Percentiles rank a stretch among this genome's conserved stretches.
Conservation (phyloP, 2,797 vertebrate species). For the Bradypodion pumilum region DNA sequence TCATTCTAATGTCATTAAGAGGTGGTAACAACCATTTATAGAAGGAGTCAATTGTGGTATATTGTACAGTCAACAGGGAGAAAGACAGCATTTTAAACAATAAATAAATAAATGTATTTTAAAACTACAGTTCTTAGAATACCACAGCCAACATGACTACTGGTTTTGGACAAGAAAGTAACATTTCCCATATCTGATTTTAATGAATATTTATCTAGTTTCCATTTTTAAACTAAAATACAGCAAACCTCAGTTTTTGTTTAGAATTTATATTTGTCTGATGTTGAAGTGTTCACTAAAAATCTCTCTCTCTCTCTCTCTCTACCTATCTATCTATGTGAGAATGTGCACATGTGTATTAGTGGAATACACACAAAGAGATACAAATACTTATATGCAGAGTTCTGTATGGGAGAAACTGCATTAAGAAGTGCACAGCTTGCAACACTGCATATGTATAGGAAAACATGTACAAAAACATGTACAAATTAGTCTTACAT, state of each 20-base stretch:
- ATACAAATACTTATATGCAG: neutral
- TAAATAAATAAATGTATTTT: too few relatives aligned
- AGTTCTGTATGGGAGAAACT: neutral
- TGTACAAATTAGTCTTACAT: neutral
- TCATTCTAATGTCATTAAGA: neutral
- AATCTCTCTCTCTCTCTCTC: too few relatives aligned
- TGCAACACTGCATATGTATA: neutral
- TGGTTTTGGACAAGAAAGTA: too few relatives aligned
- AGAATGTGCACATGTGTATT: neutral
- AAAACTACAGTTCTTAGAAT: too few relatives aligned
- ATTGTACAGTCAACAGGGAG: neutral
- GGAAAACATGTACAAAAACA: too few relatives aligned
- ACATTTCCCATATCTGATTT: too few relatives aligned
- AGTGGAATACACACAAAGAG: neutral
- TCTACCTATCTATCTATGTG: too few relatives aligned
- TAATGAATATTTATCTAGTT: neutral
- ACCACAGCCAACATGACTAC: too few relatives aligned
- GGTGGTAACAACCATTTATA: neutral
- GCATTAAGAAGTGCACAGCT: neutral
- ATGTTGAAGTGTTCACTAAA: neutral
- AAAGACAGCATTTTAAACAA: neutral
- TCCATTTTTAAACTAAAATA: neutral
- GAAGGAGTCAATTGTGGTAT: neutral
- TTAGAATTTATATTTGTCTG: neutral
- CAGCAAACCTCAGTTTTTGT: neutral